Conservation (phyloP, 2,797 vertebrate species). For the Leptatherina wallacei region DNA sequence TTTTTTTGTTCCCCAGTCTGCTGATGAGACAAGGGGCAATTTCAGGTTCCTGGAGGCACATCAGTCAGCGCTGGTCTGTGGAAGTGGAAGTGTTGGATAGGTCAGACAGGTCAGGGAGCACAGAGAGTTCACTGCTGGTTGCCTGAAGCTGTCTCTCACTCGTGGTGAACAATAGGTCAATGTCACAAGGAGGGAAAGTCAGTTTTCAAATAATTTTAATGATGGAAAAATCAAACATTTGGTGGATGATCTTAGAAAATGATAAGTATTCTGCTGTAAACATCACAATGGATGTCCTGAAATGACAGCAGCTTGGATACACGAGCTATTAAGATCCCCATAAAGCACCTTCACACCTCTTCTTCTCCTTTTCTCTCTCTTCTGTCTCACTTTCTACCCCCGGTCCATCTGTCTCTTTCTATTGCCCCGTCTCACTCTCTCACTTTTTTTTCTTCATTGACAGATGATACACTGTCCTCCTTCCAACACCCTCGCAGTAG, state of each 20-base stretch:
- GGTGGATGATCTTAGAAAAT: slow-evolving; percentile 18
- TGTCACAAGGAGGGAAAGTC: slow-evolving; percentile 25
- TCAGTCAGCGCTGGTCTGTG: slow-evolving; percentile 62
- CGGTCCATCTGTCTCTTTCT: slow-evolving; percentile 70
- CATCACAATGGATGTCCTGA: slow-evolving; percentile 71
- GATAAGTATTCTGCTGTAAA: slow-evolving; percentile 50
- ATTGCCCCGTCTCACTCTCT: slow-evolving; percentile 40
- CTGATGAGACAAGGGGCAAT: slow-evolving; percentile 32
- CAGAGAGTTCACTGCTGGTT: slow-evolving; percentile 58
- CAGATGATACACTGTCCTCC: slow-evolving; percentile 74
- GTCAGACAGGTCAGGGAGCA: slow-evolving; percentile 74
- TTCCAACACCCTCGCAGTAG: slow-evolving; percentile 72
- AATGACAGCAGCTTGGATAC: slow-evolving; percentile 74
- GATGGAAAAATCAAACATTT: slow-evolving; percentile 16
- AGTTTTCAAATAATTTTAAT: slow-evolving; percentile 35
- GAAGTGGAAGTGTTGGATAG: slow-evolving; percentile 68
- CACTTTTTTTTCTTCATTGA: slow-evolving; percentile 50
- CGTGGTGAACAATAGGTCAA: slow-evolving; percentile 45
- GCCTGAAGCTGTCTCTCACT: slow-evolving; percentile 51
- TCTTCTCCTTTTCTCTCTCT: slow-evolving; percentile 45
- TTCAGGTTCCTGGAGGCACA: slow-evolving; percentile 48
- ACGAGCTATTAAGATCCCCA: slow-evolving; percentile 73
- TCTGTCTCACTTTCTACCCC: slow-evolving; percentile 63
- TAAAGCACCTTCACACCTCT: slow-evolving; percentile 76
- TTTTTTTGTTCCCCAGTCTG: slow-evolving; percentile 47